These are phyloP conservation scores for Ailuropoda melanoleuca DNA, from an alignment of 2,113 vertebrate genomes.

Conservation along the genomic window DNA sequence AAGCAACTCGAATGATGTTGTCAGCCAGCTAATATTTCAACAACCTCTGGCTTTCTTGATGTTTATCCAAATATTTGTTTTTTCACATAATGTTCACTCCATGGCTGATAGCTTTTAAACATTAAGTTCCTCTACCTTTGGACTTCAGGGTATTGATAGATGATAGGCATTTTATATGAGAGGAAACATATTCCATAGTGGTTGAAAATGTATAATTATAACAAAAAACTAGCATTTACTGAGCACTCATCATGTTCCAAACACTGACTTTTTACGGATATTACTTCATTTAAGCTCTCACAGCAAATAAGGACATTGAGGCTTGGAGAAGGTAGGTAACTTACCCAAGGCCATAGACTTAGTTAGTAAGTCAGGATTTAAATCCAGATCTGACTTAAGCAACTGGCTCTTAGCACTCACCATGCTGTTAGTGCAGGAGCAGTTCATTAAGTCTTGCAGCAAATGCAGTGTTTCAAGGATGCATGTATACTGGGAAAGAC, in stretches of 20 bases:
- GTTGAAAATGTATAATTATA: background rate
- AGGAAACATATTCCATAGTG: background rate
- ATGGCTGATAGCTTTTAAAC: conserved; percentile 44
- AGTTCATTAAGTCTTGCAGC: background rate
- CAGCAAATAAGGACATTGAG: background rate
- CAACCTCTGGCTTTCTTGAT: conserved; percentile 13
- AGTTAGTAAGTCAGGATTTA: background rate
- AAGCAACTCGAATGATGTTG: conserved; percentile 56
- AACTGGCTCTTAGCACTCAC: background rate
- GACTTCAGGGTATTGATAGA: conserved; percentile 35
- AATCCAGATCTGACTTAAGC: background rate
- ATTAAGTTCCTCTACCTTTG: conserved; percentile 66
- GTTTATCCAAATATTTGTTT: conserved; percentile 55
- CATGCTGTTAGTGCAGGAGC: background rate
- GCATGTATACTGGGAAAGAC: background rate
- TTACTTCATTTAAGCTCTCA: background rate
- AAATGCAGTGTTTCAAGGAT: background rate
- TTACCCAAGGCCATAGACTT: background rate
- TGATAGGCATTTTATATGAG: background rate
- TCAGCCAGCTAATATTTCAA: conserved; percentile 22
- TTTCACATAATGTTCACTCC: conserved; percentile 8
- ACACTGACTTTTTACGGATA: background rate
- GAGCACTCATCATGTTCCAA: background rate
- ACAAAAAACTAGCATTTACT: background rate
- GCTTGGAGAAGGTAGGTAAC: background rate